These are phyloP conservation scores for Myotis vivesi DNA, from an alignment of 2,797 vertebrate species.

Conservation along the genomic window DNA sequence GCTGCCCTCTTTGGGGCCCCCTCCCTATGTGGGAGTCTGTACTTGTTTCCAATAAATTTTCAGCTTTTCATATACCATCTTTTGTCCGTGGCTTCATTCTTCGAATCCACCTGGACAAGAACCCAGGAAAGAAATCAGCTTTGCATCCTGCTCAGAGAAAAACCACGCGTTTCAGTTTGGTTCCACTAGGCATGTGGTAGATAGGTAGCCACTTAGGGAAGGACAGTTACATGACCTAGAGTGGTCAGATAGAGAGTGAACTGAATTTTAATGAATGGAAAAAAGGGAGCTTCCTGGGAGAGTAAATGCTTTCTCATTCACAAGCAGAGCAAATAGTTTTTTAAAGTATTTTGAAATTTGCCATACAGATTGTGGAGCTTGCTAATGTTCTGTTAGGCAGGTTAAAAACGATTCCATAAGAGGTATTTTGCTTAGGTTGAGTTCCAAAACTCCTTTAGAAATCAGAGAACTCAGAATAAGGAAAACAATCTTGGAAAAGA, in stretches of 20 bases:
- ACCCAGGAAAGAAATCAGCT: too few relatives aligned
- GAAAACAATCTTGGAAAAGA: neutral
- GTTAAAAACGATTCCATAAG: neutral
- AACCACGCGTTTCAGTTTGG: too few relatives aligned
- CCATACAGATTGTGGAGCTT: neutral
- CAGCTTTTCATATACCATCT: too few relatives aligned
- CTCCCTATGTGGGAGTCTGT: too few relatives aligned
- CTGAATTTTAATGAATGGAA: neutral
- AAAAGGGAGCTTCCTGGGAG: neutral
- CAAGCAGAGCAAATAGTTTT: neutral
- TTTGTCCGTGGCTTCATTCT: too few relatives aligned
- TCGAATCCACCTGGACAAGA: too few relatives aligned
- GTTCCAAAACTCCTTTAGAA: conserved; percentile 19
- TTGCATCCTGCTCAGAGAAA: too few relatives aligned
- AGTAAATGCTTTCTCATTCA: neutral
- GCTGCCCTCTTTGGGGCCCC: too few relatives aligned
- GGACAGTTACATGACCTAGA: neutral
- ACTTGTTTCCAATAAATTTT: too few relatives aligned
- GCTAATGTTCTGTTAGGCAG: neutral
- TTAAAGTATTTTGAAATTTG: neutral
- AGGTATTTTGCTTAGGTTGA: neutral
- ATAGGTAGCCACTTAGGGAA: neutral
- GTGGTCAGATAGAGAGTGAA: neutral
- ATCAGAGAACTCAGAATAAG: neutral
- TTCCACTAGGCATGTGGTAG: too few relatives aligned